Evolutionary conservation across 2,113 vertebrate genomes (phyloP).

Genomic region (Cyanoliseus patagonus): DNA sequence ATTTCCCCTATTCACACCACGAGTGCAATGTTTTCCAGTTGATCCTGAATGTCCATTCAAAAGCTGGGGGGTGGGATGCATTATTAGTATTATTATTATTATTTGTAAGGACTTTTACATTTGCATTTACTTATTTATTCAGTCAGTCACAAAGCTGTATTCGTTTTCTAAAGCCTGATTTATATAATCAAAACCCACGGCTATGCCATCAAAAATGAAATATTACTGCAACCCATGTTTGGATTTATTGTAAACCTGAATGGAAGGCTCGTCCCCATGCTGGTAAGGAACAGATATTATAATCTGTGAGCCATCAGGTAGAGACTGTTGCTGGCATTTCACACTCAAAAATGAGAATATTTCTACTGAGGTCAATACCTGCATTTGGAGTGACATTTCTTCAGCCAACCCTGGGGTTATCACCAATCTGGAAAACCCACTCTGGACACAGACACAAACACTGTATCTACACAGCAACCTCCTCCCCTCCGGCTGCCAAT

Average conservation of each 20-base stretch:
- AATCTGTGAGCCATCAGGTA: slow-evolving; percentile 47
- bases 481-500: not conserved
- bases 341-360: slow-evolving; percentile 30
- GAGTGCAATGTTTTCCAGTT: slow-evolving; percentile 53
- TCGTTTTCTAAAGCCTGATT: slow-evolving; percentile 59
- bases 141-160: slow-evolving; percentile 30
- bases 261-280: slow-evolving; percentile 33
- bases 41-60: slow-evolving; percentile 58
- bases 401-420: slow-evolving; percentile 47
- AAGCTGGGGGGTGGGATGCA: not conserved
- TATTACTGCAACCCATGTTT: slow-evolving; percentile 29
- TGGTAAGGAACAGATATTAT: slow-evolving; percentile 28
- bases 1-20: slow-evolving; percentile 68
- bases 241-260: slow-evolving; percentile 53
- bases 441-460: slow-evolving; percentile 12
- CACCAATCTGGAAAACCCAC: not conserved
- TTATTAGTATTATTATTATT: slow-evolving; percentile 25
- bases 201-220: slow-evolving; percentile 55
- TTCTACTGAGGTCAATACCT: slow-evolving; percentile 33
- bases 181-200: slow-evolving; percentile 51
- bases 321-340: slow-evolving; percentile 52
- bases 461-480: not conserved
- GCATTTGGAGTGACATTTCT: slow-evolving; percentile 53
- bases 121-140: slow-evolving; percentile 63
- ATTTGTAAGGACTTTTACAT: slow-evolving; percentile 57